These are phyloP conservation scores for Streptopelia turtur DNA, from an alignment of 2,797 vertebrate genomes.

Conservation along the genomic window DNA sequence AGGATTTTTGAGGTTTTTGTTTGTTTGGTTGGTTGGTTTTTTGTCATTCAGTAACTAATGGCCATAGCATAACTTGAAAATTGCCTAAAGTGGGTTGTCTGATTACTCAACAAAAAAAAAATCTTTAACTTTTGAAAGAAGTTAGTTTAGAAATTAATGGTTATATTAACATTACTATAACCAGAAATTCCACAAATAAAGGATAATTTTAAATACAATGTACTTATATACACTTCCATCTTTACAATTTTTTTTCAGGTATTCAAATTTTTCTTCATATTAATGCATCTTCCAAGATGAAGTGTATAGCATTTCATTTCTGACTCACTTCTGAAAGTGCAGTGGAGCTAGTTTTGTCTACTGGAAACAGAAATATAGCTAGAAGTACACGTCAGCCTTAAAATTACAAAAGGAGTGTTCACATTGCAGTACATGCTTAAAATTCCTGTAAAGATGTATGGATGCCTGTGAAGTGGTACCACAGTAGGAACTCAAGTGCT, in stretches of 20 bases:
- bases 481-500: not conserved
- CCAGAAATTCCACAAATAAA: not conserved
- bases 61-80: not conserved
- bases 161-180: not conserved
- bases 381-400: not conserved
- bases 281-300: not conserved
- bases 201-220: not conserved
- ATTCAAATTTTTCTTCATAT: not conserved
- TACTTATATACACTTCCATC: not conserved
- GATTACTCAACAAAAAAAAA: not conserved
- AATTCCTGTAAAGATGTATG: not conserved
- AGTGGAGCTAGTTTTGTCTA: slow-evolving; percentile 1
- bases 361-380: not conserved
- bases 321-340: slow-evolving; percentile 14
- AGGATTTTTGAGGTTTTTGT: not conserved
- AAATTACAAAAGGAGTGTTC: not conserved
- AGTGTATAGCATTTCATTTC: not conserved
- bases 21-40: not conserved
- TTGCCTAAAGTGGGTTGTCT: not conserved
- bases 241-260: not conserved
- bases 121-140: slow-evolving; percentile 1
- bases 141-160: not conserved
- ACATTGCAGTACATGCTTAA: not conserved
- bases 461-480: not conserved
- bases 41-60: not conserved